Evolutionary conservation across 2,113 vertebrate genomes (phyloP), one percentile per base, ranked within the genome.

Genomic region (Glaucomys volans): DNA sequence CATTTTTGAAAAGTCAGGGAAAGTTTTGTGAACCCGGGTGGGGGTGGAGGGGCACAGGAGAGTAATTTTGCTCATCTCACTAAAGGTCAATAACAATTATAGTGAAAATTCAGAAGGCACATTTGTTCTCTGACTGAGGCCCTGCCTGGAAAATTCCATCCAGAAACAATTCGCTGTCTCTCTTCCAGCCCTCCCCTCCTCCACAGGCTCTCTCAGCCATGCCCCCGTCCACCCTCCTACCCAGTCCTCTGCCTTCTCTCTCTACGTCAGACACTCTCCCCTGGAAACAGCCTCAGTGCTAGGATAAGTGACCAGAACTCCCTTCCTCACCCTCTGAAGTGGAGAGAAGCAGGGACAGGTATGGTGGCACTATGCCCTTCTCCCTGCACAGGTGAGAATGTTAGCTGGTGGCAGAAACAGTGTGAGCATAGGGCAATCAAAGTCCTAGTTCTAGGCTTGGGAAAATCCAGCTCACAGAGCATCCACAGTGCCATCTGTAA

Each of bases 1-100:
- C 98, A 97, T 98, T 97, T 97, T 94, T 96, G 95, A 98, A 98
- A 98, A 98, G 97, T 96, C 93, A 92, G 93, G 95, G 87, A 95
- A 98, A 97, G 81, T 98, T 97, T 96, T 95, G 84, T 85, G 90
- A 87, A 96, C 96, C 52, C 79, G 69, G 86, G 50, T 66, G 95
- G 94, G 92, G 76, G 93, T 20, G 87, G 95, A 75, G 62, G 95
- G 81, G 84, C 59, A 44, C 0, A 5, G 75, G 86, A 95, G 90
- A 98, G 90, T 93, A 84, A 89, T 94, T 97, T 87, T 90, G 95
- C 84, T 95, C 95, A 92, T 96, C 91, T 92, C 87, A 82, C 90
- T 95, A 95, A 97, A 98, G 97, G 97, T 97, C 97, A 97, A 35
- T 95, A 96, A 97, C 95, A 96, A 97, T 97, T 97, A 98, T 32